These are phyloP conservation scores for Epizoanthus ramosus DNA, from an alignment of 92 coral and sea anemone species.

Conservation along the genomic window DNA sequence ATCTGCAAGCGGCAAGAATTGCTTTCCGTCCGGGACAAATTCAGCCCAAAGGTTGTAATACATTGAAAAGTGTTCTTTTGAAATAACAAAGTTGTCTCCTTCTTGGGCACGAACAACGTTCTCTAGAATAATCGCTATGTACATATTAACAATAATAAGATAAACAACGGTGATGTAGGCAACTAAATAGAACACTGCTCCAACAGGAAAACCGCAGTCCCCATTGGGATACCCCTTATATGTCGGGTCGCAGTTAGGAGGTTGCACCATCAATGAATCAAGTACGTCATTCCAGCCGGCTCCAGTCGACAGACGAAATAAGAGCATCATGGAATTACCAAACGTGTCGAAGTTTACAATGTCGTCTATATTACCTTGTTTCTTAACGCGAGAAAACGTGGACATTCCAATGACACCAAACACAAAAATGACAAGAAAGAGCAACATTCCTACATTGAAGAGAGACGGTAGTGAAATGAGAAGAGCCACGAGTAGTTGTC, in stretches of 20 bases:
- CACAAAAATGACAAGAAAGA: slow-evolving; percentile 91
- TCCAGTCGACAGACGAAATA: slow-evolving; percentile 91
- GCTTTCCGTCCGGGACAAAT: slow-evolving; percentile 87
- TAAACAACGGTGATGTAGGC: slow-evolving; percentile 79
- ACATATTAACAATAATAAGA: slow-evolving; percentile 91
- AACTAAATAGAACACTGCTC: slow-evolving; percentile 73
- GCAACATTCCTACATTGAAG: slow-evolving; percentile 85
- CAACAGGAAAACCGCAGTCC: slow-evolving; percentile 82
- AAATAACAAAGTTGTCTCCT: slow-evolving; percentile 84
- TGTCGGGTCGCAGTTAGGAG: slow-evolving; percentile 86
- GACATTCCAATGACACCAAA: slow-evolving; percentile 97
- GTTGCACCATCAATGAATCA: slow-evolving; percentile 88
- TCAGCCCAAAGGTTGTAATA: slow-evolving; percentile 86
- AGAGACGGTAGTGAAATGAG: slow-evolving; percentile 92
- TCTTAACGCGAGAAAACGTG: slow-evolving; percentile 83
- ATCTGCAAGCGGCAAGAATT: slow-evolving; percentile 75
- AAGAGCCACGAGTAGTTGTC: slow-evolving; percentile 88
- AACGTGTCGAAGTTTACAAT: slow-evolving; percentile 93
- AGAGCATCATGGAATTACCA: slow-evolving; percentile 84
- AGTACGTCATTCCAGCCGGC: slow-evolving; percentile 98
- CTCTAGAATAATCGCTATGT: slow-evolving; percentile 91
- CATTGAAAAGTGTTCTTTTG: slow-evolving; percentile 84
- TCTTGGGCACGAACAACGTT: slow-evolving; percentile 93
- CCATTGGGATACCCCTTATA: slow-evolving; percentile 75
- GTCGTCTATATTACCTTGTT: slow-evolving; percentile 87